Percentiles rank a stretch among this genome's conserved stretches.
These are phyloP conservation scores for Allygus modestus DNA, from an alignment of 2,888 invertebrate genomes.

Conservation along the genomic window DNA sequence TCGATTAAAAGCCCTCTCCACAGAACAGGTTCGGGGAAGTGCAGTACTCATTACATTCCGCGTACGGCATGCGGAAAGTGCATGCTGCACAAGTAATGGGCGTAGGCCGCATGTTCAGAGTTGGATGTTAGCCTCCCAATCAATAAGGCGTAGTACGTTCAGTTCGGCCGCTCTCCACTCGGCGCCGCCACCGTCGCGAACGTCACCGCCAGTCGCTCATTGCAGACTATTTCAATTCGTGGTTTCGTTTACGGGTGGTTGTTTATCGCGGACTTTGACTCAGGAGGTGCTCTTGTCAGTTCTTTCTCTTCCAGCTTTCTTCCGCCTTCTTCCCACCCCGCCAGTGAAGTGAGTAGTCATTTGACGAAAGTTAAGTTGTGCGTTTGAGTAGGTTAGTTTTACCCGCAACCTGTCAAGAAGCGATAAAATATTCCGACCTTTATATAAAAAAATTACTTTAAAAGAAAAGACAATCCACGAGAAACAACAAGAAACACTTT, in stretches of 20 bases:
- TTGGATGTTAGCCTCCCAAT: slow-evolving; percentile 20
- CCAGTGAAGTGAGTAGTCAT: not conserved
- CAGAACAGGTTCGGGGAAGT: not conserved
- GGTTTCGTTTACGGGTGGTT: slow-evolving; percentile 48
- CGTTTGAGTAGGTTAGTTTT: slow-evolving; percentile 48
- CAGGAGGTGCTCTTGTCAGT: slow-evolving; percentile 46
- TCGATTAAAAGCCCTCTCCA: too few relatives aligned
- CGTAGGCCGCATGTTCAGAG: slow-evolving; percentile 45
- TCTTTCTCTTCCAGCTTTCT: slow-evolving; percentile 42
- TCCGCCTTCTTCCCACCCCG: slow-evolving; percentile 21
- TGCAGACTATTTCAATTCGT: slow-evolving; percentile 48
- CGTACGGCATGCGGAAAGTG: slow-evolving; percentile 26
- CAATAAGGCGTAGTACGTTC: slow-evolving; percentile 26
- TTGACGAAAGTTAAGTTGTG: slow-evolving; percentile 4
- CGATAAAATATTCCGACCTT: not conserved
- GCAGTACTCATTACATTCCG: not conserved
- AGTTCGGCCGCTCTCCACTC: slow-evolving; percentile 7
- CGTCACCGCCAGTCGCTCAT: slow-evolving; percentile 44
- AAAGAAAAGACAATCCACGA: not conserved
- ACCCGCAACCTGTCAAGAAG: slow-evolving; percentile 16
- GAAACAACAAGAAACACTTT: not conserved
- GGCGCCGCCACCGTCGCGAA: slow-evolving; percentile 23
- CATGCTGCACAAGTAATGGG: slow-evolving; percentile 42
- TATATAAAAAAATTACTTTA: not conserved
- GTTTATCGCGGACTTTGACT: slow-evolving; percentile 23